Conservation (phyloP, 2,888 invertebrate genomes). For the Dicyrtoma fusca region DNA sequence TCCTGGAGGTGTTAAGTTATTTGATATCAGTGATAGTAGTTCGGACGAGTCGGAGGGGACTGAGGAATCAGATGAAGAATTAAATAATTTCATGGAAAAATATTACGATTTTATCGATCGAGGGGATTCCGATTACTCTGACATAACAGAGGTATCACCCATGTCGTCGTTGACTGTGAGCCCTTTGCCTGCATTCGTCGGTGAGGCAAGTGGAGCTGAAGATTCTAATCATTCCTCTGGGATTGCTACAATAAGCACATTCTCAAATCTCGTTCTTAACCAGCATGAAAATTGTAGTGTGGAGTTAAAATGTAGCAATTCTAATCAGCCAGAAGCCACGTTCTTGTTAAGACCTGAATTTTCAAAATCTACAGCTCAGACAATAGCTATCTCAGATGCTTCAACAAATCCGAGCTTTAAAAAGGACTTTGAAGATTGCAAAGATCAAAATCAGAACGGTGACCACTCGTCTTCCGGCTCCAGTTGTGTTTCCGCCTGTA, state of each 20-base stretch:
- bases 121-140: slow-evolving; percentile 45
- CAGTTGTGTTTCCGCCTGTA: slow-evolving; percentile 15
- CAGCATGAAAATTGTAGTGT: not conserved
- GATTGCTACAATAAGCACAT: not conserved
- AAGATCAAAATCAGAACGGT: slow-evolving; percentile 20
- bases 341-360: too few species aligned
- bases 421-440: slow-evolving; percentile 1
- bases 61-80: slow-evolving; percentile 45
- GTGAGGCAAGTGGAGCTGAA: slow-evolving; percentile 6
- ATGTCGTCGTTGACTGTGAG: slow-evolving; percentile 44
- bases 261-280: not conserved
- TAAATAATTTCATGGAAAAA: slow-evolving; percentile 47
- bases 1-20: slow-evolving; percentile 24
- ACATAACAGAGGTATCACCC: slow-evolving; percentile 51
- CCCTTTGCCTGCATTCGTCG: slow-evolving; percentile 29
- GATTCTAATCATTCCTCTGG: slow-evolving; percentile 22
- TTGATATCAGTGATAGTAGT: slow-evolving; percentile 44
- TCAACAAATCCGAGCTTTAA: not conserved
- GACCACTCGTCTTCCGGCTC: slow-evolving; percentile 23
- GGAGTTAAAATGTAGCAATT: not conserved
- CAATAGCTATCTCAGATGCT: not conserved
- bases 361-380: too few species aligned
- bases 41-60: slow-evolving; percentile 30
- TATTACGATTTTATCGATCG: slow-evolving; percentile 45
- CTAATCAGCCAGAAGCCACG: not conserved